Evolutionary conservation across 1,140 invertebrate species (phyloP), one percentile per base, ranked within the genome.

Genomic region (Hyposmocoma kahamanoa): DNA sequence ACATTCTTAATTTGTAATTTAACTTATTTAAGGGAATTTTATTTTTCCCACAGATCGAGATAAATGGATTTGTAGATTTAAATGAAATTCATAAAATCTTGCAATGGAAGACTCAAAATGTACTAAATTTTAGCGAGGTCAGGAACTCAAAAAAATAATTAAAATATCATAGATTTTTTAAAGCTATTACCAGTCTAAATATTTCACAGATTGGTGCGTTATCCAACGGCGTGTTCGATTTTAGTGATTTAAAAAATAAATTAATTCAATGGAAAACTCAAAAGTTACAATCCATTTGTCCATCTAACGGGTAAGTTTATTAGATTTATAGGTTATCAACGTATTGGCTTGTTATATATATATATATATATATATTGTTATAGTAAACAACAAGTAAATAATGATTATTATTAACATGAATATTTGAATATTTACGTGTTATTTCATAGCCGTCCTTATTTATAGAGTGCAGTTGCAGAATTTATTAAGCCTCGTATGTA

Each of bases 401-500:
- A n/a, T n/a, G n/a, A n/a, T n/a, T n/a, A n/a, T n/a, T n/a, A n/a
- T n/a, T n/a, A n/a, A n/a, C n/a, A n/a, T n/a, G n/a, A n/a, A n/a
- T n/a, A n/a, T n/a, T n/a, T n/a, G n/a, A n/a, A n/a, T n/a, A n/a
- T n/a, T n/a, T n/a, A n/a, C n/a, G n/a, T n/a, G n/a, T n/a, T n/a
- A n/a, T n/a, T n/a, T n/a, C n/a, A n/a, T n/a, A n/a, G n/a, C n/a
- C n/a, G n/a, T n/a, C n/a, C n/a, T n/a, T n/a, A n/a, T 46, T 72
- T 69, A 50, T 54, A 87, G 87, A 20, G 60, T 58, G 2, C 73
- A 80, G 54, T 56, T 88, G 13, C 76, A 88, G 54, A 86, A 84
- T 62, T 68, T 88, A 42, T 54, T 88, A 2, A 88, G 86, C 59
- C 50, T 88, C n/a, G 80, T 87, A 21, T 88, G 87, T 56, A 88